phyloP scores from a whole-genome alignment of 2,113 vertebrate genomes.

The Macquaria ambigua region DNA sequence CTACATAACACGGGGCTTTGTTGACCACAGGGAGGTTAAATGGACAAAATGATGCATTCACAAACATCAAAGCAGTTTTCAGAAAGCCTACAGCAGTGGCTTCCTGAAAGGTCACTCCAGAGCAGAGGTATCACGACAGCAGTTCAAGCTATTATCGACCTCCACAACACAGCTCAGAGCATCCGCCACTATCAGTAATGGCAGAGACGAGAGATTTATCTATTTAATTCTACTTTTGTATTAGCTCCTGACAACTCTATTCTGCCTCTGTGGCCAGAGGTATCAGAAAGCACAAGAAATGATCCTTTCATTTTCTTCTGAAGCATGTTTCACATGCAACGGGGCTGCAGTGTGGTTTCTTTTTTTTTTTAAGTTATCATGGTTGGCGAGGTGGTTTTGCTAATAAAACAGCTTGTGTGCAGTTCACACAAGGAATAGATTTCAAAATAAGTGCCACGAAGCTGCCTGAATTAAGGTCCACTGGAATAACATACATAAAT shows the following conservation, averaged over 20 bases:
- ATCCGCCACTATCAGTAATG: conserved; percentile 26
- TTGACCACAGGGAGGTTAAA: conserved; percentile 28
- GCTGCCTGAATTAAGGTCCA: conserved; percentile 45
- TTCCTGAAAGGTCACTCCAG: conserved; percentile 1
- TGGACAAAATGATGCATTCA: conserved; percentile 1
- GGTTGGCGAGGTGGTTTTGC: conserved; percentile 47
- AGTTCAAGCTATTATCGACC: conserved; percentile 59
- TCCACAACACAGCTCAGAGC: conserved; percentile 22
- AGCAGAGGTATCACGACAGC: conserved; percentile 9
- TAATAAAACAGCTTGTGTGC: conserved; percentile 62
- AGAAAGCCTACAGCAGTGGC: conserved; percentile 1
- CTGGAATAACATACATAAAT: conserved; percentile 50
- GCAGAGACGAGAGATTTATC: conserved; percentile 59
- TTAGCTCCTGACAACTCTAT: conserved; percentile 54
- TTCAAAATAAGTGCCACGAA: conserved; percentile 55
- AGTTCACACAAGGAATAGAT: conserved; percentile 49
- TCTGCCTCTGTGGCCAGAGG: conserved; percentile 48
- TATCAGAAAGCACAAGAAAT: conserved; percentile 28
- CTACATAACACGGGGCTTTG: not conserved
- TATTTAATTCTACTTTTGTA: conserved; percentile 69
- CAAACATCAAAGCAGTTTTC: conserved; percentile 18
- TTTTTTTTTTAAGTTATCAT: conserved; percentile 70
- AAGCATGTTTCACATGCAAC: conserved; percentile 39
- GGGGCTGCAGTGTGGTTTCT: conserved; percentile 21
- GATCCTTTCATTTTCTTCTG: conserved; percentile 37